Base-by-base conservation (phyloP, 2,888 invertebrate species). In the Agrochola macilenta region DNA sequence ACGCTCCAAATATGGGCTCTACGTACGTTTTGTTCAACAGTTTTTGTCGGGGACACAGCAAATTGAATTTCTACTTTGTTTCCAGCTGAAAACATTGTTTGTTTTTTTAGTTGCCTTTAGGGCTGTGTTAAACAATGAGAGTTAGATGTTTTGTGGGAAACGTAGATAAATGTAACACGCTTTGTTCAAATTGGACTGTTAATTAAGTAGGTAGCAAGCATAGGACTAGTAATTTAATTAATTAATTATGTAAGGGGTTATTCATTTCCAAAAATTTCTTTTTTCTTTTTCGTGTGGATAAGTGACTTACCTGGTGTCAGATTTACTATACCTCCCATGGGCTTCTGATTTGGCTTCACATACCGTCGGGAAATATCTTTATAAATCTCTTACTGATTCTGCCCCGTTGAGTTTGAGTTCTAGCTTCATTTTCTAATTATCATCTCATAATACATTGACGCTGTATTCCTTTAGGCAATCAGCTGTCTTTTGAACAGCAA, bases 1-100 rank as follows among this genome's bases (percentile, higher is more conserved):
- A 73, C 76, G 79, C 73, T 87, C 93, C 91, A 90, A 92, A 94
- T 93, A 93, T 93, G 91, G 92, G 65, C 52, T 71, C 70, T 73
- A 78, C 76, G 83, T 85, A 82, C 87, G 79, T 85, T 89, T 82
- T 89, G 89, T 86, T 78, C 85, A 74, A 81, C 88, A 89, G 89
- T 92, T 93, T 93, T 93, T 92, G 90, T 81, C 79, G 78, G 74
- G 81, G 83, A 88, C 87, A 88, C 83, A 86, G 86, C 89, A 92
- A 93, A 93, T 93, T 93, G 92, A 92, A 93, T 92, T 92, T 91
- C 89, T 89, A 89, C 89, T 91, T 91, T 90, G 90, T 89, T 86
- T 80, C 72, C 58, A 75, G 75, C 39, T 82, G 74, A 76, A 78
- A 78, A 81, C 84, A 80, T 76, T 84, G 79, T 81, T 80, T 78